Evolutionary conservation across 2,113 vertebrate genomes (phyloP).

Genomic region (Puffinus mauretanicus): DNA sequence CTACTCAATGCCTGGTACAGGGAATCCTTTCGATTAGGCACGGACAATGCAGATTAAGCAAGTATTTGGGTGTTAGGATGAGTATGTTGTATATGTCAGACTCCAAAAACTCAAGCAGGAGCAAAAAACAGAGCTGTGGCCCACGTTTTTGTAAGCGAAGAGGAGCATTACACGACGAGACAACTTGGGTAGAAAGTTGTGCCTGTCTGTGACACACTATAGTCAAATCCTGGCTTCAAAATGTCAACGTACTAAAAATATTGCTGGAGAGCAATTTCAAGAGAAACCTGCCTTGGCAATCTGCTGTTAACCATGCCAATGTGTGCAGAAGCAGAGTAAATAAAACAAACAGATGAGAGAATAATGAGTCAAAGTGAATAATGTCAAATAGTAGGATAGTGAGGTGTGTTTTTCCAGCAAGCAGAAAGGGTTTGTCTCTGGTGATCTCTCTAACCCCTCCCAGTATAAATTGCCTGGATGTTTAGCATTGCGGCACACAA

Average conservation of each 20-base stretch:
- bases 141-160: rapidly evolving
- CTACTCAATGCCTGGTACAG: rapidly evolving
- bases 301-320: background rate
- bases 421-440: background rate
- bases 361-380: background rate
- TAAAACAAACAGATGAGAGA: background rate
- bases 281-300: background rate
- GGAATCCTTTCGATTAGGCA: background rate
- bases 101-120: rapidly evolving
- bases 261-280: background rate
- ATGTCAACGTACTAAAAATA: background rate
- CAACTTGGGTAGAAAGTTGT: rapidly evolving
- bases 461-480: background rate
- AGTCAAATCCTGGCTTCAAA: background rate
- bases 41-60: rapidly evolving
- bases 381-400: rapidly evolving
- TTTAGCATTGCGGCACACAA: background rate
- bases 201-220: rapidly evolving
- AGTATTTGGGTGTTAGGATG: rapidly evolving
- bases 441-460: background rate
- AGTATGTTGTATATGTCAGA: background rate
- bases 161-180: rapidly evolving
- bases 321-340: background rate
- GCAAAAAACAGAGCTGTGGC: rapidly evolving
- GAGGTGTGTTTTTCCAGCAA: background rate